Conservation (phyloP, 2,113 vertebrate species). For the Psammodynastes pulverulentus region DNA sequence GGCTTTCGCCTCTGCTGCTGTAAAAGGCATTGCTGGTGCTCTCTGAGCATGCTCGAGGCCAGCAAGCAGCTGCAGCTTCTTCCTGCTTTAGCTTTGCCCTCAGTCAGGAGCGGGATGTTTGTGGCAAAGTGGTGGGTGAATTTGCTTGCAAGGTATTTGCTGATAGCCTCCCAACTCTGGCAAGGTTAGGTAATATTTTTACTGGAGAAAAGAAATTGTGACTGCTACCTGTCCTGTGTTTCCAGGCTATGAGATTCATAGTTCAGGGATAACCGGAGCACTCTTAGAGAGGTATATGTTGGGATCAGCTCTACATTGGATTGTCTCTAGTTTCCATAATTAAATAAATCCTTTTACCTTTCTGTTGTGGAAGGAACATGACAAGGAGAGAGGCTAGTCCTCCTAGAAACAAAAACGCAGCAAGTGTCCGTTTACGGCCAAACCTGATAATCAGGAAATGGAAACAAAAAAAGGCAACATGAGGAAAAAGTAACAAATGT, state of each 20-base stretch:
- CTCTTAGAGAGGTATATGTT: background rate
- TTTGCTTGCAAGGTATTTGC: too few species aligned
- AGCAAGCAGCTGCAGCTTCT: too few species aligned
- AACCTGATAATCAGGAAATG: slow-evolving; percentile 61
- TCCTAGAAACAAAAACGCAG: slow-evolving; percentile 71
- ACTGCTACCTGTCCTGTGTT: background rate
- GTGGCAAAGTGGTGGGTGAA: too few species aligned
- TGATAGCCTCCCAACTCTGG: background rate
- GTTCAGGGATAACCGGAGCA: background rate
- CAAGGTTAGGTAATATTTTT: too few species aligned
- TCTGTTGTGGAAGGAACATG: slow-evolving; percentile 76
- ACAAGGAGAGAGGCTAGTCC: slow-evolving; percentile 75
- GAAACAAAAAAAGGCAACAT: background rate
- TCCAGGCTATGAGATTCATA: background rate
- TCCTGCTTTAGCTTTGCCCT: too few species aligned
- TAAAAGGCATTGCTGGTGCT: too few species aligned
- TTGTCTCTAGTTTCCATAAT: background rate
- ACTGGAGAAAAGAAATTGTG: background rate
- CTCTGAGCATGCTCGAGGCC: too few species aligned
- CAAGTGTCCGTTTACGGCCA: slow-evolving; percentile 73
- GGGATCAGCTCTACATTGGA: background rate
- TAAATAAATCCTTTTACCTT: slow-evolving; percentile 62
- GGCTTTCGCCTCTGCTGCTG: too few species aligned
- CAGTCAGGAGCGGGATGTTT: too few species aligned
- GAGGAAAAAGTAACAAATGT: slow-evolving; percentile 2